Conservation (phyloP, 2,888 invertebrate species). For the Drosophila sordidapex region DNA sequence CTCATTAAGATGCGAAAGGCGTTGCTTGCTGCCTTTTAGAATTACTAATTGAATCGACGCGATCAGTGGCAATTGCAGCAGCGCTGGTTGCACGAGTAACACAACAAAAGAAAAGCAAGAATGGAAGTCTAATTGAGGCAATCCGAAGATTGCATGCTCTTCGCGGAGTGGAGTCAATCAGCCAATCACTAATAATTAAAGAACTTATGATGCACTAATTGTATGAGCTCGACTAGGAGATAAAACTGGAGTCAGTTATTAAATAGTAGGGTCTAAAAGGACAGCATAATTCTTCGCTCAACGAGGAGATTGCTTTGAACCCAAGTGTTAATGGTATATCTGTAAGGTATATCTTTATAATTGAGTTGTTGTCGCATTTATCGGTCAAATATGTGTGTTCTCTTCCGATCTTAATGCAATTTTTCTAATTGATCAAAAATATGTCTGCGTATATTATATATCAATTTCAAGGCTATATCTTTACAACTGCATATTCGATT, state of each 20-base stretch:
- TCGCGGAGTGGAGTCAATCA: neutral
- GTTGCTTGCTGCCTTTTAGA: conserved; percentile 83
- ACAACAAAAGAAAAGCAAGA: conserved; percentile 27
- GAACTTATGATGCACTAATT: neutral
- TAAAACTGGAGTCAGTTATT: neutral
- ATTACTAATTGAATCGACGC: conserved; percentile 85
- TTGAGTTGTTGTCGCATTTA: too few relatives aligned
- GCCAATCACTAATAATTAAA: neutral
- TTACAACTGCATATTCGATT: neutral
- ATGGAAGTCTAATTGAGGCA: conserved; percentile 1
- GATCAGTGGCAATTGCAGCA: conserved; percentile 79
- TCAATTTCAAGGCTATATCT: neutral
- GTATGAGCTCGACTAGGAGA: neutral
- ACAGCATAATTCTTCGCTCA: neutral
- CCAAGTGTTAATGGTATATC: too few relatives aligned
- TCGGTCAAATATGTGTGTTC: neutral
- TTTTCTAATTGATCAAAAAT: neutral
- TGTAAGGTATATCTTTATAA: neutral
- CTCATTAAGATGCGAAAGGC: conserved; percentile 83
- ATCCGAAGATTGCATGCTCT: neutral
- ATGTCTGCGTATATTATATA: neutral
- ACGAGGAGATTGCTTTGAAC: neutral
- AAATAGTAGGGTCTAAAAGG: neutral
- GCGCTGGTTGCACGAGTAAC: conserved; percentile 41
- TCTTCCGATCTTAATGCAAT: neutral